These are phyloP conservation scores for Diorhabda carinulata DNA, from an alignment of 1,140 invertebrate genomes.

Conservation along the genomic window DNA sequence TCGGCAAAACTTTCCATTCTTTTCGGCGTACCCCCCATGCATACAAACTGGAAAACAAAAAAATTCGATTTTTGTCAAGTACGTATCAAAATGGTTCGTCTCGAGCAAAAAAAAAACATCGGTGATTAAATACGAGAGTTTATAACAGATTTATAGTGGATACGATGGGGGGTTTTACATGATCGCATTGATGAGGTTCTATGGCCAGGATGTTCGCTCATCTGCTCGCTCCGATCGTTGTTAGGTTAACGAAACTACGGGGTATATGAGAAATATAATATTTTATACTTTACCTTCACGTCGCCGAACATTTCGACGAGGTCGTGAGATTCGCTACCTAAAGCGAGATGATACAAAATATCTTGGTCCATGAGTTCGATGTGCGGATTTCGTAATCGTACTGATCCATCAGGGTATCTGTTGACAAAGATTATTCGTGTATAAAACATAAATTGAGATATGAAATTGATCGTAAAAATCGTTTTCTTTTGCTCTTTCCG, in stretches of 20 bases:
- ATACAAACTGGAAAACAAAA: conserved; percentile 77
- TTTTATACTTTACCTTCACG: conserved; percentile 70
- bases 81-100: background rate
- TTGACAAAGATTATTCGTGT: conserved; percentile 17
- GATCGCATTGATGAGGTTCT: too few relatives aligned
- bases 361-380: conserved; percentile 91
- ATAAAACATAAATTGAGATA: too few relatives aligned
- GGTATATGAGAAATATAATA: too few relatives aligned
- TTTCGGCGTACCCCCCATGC: conserved; percentile 94
- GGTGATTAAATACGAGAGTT: too few relatives aligned
- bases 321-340: conserved; percentile 87
- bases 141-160: too few relatives aligned
- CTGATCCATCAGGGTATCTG: conserved; percentile 73
- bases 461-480: too few relatives aligned
- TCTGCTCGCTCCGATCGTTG: too few relatives aligned
- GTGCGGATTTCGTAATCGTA: conserved; percentile 79
- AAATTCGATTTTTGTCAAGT: background rate
- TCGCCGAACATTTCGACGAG: conserved; percentile 95
- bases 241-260: too few relatives aligned
- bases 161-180: too few relatives aligned
- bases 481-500: too few relatives aligned
- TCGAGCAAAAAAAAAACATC: background rate
- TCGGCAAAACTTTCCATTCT: conserved; percentile 92
- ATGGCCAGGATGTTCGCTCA: too few relatives aligned
- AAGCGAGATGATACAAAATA: conserved; percentile 89